Conservation (phyloP, 30 jellyfish, hydroid and myxozoan genomes). For the Mastigias papua region DNA sequence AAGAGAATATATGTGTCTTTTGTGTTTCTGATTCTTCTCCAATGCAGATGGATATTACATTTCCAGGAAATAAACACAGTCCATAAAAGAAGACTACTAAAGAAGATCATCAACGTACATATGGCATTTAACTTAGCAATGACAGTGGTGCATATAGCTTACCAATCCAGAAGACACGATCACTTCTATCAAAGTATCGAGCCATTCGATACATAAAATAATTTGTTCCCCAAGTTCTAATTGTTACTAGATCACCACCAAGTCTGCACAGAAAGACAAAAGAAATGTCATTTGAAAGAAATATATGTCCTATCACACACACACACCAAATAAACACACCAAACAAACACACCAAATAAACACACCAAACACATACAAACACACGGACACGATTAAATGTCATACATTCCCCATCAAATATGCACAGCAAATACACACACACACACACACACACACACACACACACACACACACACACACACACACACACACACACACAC, state of each 20-base stretch:
- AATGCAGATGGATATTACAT: too few relatives aligned
- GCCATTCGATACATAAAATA: slow-evolving; percentile 72
- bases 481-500: neutral
- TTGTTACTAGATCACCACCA: slow-evolving; percentile 93
- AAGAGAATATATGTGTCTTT: too few relatives aligned
- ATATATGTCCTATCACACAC: too few relatives aligned
- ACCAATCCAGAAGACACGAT: slow-evolving; percentile 88
- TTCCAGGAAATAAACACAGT: too few relatives aligned
- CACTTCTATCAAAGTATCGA: slow-evolving; percentile 34
- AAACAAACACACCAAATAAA: neutral
- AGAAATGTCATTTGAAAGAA: neutral
- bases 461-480: neutral
- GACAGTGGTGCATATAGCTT: too few relatives aligned
- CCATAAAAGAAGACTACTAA: too few relatives aligned
- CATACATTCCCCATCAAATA: too few relatives aligned
- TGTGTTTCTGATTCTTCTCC: too few relatives aligned
- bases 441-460: neutral
- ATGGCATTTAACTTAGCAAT: too few relatives aligned
- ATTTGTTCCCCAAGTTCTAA: slow-evolving; percentile 51
- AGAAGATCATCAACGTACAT: too few relatives aligned
- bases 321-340: neutral
- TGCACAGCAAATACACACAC: too few relatives aligned
- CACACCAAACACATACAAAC: neutral
- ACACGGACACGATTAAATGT: too few relatives aligned
- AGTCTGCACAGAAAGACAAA: slow-evolving; percentile 25